Conservation (phyloP, 2,113 vertebrate genomes). For the Amphiprion percula region DNA sequence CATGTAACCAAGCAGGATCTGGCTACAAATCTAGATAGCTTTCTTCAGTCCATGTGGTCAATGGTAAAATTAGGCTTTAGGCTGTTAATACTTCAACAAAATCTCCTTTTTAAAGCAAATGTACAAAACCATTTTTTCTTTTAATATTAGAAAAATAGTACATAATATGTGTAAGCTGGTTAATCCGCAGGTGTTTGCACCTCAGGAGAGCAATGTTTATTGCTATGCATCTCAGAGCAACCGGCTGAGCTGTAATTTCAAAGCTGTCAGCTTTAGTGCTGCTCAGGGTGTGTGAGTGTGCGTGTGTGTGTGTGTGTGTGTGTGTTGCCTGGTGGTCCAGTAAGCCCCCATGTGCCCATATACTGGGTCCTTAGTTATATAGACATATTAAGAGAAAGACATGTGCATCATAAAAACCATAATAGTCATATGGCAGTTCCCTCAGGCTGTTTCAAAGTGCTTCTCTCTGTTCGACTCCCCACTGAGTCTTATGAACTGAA, state of each 20-base stretch:
- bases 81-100: background rate
- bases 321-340: constrained; percentile 40
- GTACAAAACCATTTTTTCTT: background rate
- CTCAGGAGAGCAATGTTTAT: constrained; percentile 23
- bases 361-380: constrained; percentile 24
- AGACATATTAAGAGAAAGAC: constrained; percentile 21
- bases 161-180: background rate
- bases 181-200: constrained; percentile 9
- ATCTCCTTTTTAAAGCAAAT: constrained; percentile 21
- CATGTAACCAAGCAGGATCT: background rate
- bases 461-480: constrained; percentile 12
- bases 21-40: background rate
- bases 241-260: constrained; percentile 58
- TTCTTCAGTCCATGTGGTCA: background rate
- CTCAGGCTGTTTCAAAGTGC: constrained; percentile 34
- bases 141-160: background rate
- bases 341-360: constrained; percentile 14
- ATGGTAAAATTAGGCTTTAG: background rate
- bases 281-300: constrained; percentile 19
- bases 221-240: constrained; percentile 42
- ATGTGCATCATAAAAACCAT: constrained; percentile 27
- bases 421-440: constrained; percentile 33
- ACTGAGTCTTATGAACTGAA: background rate
- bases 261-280: constrained; percentile 52
- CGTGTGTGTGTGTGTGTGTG: constrained; percentile 9